Percentiles rank a stretch among this genome's conserved stretches.
phyloP scores from a whole-genome alignment of 2,113 vertebrate species.

The Brachyhypopomus occidentalis region DNA sequence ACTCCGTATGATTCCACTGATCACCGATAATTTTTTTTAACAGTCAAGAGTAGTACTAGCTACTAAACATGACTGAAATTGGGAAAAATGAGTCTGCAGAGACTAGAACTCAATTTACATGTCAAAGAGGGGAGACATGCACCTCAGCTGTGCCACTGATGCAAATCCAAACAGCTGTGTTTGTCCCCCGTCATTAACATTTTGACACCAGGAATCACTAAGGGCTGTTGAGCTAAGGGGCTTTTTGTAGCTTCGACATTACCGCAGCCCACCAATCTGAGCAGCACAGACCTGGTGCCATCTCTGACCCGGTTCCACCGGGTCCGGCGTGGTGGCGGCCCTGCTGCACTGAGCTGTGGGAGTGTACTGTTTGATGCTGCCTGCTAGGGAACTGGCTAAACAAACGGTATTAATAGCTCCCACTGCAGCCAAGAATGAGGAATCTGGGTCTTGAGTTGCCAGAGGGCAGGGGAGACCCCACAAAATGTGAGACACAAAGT shows the following conservation, averaged over 20 bases:
- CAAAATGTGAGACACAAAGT: constrained; percentile 49
- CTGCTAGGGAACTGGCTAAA: constrained; percentile 86
- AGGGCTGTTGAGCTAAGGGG: constrained; percentile 2
- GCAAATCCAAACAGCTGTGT: constrained; percentile 42
- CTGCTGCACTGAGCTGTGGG: constrained; percentile 76
- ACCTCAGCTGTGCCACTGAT: constrained; percentile 16
- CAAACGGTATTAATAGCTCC: constrained; percentile 83
- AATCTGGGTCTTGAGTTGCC: constrained; percentile 75
- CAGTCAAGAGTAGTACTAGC: not conserved
- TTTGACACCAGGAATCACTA: constrained; percentile 32
- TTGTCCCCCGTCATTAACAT: constrained; percentile 30
- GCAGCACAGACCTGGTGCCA: not conserved
- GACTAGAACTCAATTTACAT: constrained; percentile 21
- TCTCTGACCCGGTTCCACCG: constrained; percentile 47
- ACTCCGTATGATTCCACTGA: not conserved
- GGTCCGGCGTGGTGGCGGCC: constrained; percentile 60
- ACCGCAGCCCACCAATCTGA: constrained; percentile 5
- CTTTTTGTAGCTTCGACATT: not conserved
- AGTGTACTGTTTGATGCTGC: constrained; percentile 78
- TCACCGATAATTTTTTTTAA: not conserved
- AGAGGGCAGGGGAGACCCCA: constrained; percentile 73
- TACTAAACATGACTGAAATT: not conserved
- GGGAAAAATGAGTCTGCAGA: not conserved
- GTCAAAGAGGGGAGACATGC: not conserved
- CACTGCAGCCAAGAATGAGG: constrained; percentile 72